Evolutionary conservation across 2,797 vertebrate species (phyloP).

Genomic region (Clarias fuscus): DNA sequence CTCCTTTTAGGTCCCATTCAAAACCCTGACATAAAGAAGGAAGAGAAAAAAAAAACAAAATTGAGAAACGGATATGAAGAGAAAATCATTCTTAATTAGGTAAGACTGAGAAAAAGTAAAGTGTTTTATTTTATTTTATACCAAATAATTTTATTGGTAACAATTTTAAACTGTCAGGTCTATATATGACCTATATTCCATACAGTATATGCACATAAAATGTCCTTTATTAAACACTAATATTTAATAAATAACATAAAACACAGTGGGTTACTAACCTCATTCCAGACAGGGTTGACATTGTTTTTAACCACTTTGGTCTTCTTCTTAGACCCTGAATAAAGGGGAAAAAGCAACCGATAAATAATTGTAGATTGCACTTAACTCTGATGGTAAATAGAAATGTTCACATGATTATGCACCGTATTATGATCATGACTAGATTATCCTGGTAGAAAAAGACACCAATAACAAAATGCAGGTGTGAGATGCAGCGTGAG

Average conservation of each 20-base stretch:
- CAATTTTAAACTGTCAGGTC: not conserved
- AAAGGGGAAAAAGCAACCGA: conserved; percentile 28
- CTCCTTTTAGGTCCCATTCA: conserved; percentile 94
- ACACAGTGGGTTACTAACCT: conserved; percentile 71
- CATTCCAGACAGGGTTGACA: conserved; percentile 93
- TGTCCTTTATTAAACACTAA: not conserved
- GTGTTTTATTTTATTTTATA: not conserved
- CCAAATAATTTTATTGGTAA: not conserved
- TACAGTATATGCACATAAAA: not conserved
- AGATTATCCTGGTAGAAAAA: not conserved
- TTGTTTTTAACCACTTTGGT: conserved; percentile 96
- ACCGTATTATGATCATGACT: not conserved
- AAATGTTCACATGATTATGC: conserved; percentile 1
- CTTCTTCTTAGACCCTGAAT: conserved; percentile 89
- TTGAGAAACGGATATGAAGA: not conserved
- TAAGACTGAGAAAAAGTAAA: not conserved
- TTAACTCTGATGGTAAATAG: not conserved
- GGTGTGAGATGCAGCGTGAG: conserved; percentile 2
- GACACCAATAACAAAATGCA: not conserved
- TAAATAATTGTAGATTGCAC: not conserved
- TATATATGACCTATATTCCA: not conserved
- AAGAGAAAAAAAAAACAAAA: not conserved
- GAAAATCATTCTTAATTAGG: not conserved
- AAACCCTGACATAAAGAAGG: conserved; percentile 79
- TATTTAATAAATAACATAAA: not conserved